Conservation (phyloP, 2,888 invertebrate genomes). For the Drosophila anomelani region DNA sequence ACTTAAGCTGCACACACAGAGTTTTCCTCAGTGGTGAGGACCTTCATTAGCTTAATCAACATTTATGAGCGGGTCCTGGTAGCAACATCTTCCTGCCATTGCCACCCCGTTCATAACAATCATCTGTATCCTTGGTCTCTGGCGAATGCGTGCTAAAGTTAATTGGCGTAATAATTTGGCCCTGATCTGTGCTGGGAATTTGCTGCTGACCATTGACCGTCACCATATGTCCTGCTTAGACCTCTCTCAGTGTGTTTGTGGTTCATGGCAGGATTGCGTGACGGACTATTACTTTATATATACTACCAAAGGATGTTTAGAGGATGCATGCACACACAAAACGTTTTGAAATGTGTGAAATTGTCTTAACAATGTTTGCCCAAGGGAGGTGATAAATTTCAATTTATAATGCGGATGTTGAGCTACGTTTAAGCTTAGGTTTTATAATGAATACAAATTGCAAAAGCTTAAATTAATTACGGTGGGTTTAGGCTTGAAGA, state of each 20-base stretch:
- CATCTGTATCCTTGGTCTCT: slow-evolving; percentile 15
- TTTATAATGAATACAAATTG: slow-evolving; percentile 11
- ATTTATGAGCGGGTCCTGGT: slow-evolving; percentile 33
- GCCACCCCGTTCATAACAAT: slow-evolving; percentile 22
- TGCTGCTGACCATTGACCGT: slow-evolving; percentile 22
- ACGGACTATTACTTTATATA: not conserved
- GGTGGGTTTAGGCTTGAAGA: not conserved
- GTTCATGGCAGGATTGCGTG: slow-evolving; percentile 20
- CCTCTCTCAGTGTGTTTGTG: slow-evolving; percentile 4
- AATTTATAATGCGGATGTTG: slow-evolving; percentile 6
- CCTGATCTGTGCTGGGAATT: slow-evolving; percentile 43
- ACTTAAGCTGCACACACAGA: not conserved
- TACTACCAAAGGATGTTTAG: slow-evolving; percentile 4
- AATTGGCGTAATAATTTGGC: slow-evolving; percentile 49
- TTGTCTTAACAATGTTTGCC: not conserved
- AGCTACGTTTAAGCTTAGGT: not conserved
- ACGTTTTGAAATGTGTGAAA: slow-evolving; percentile 7
- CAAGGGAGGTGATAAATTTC: slow-evolving; percentile 9
- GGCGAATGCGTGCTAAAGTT: slow-evolving; percentile 38
- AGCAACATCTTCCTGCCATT: slow-evolving; percentile 17
- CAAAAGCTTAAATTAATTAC: not conserved
- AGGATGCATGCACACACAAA: slow-evolving; percentile 7
- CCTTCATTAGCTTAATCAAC: slow-evolving; percentile 48
- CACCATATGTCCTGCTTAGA: slow-evolving; percentile 53
- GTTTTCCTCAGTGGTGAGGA: slow-evolving; percentile 7